phyloP scores from a whole-genome alignment of 2,113 vertebrate species.

The Todiramphus chloris region DNA sequence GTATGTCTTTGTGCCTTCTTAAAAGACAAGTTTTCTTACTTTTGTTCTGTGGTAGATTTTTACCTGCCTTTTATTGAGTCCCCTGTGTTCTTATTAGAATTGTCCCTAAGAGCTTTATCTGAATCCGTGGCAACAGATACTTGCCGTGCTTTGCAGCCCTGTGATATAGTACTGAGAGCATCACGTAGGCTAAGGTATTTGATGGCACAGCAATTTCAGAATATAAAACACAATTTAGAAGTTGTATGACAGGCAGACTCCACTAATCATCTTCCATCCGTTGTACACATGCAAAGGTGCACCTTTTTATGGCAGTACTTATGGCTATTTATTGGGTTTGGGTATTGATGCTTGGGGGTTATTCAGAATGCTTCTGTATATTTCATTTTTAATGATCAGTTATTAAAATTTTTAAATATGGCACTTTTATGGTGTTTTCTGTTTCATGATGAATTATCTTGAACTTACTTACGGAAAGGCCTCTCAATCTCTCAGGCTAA shows the following conservation, averaged over 20 bases:
- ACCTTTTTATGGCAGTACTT: background rate
- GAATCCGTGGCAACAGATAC: background rate
- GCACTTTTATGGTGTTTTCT: background rate
- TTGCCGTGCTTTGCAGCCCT: background rate
- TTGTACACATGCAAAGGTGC: background rate
- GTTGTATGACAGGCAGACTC: background rate
- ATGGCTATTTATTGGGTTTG: background rate
- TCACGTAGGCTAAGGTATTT: background rate
- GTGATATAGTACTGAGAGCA: background rate
- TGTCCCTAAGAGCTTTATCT: background rate
- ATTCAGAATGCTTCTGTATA: background rate
- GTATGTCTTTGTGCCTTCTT: background rate
- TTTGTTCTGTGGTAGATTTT: background rate
- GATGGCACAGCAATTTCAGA: background rate
- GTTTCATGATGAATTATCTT: background rate
- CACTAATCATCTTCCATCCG: background rate
- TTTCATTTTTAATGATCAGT: background rate
- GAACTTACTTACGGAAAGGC: background rate
- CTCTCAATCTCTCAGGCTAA: background rate
- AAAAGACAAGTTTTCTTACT: background rate
- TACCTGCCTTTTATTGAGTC: background rate
- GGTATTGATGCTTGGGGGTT: background rate
- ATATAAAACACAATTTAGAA: background rate
- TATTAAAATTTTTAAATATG: background rate
- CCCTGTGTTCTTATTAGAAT: background rate